These are phyloP conservation scores for Crossaster papposus DNA, from an alignment of 53 echinoderm and acorn worm genomes.

Conservation along the genomic window DNA sequence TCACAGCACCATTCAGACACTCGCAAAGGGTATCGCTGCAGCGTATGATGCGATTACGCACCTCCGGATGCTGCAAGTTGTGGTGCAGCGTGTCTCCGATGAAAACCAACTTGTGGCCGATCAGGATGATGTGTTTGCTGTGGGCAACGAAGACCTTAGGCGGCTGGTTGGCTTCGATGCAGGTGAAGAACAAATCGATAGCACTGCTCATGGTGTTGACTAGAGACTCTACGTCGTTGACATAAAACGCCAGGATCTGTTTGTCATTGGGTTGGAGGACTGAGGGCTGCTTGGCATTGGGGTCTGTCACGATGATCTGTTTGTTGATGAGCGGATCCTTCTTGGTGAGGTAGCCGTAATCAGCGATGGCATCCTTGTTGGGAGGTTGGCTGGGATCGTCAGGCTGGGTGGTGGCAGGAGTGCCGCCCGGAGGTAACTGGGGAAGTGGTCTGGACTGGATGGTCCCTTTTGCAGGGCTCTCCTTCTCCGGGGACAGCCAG, in stretches of 20 bases:
- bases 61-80: constrained; percentile 74
- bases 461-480: constrained; percentile 54
- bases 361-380: constrained; percentile 60
- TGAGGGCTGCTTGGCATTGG: constrained; percentile 56
- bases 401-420: constrained; percentile 38
- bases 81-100: constrained; percentile 96
- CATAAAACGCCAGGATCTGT: constrained; percentile 86
- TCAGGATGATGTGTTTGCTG: constrained; percentile 93
- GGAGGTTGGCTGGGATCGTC: constrained; percentile 51
- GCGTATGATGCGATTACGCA: constrained; percentile 77
- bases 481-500: constrained; percentile 90
- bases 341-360: constrained; percentile 86
- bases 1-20: constrained; percentile 85
- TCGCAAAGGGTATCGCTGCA: constrained; percentile 88
- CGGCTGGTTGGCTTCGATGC: constrained; percentile 92
- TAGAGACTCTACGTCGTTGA: constrained; percentile 77
- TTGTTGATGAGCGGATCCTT: constrained; percentile 55
- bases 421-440: constrained; percentile 60
- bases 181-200: constrained; percentile 89
- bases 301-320: constrained; percentile 79
- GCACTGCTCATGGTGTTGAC: constrained; percentile 81
- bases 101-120: constrained; percentile 95
- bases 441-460: constrained; percentile 87
- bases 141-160: constrained; percentile 98
- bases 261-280: constrained; percentile 73